phyloP scores from a whole-genome alignment of 2,113 vertebrate species.

The Trematocara marginatum region DNA sequence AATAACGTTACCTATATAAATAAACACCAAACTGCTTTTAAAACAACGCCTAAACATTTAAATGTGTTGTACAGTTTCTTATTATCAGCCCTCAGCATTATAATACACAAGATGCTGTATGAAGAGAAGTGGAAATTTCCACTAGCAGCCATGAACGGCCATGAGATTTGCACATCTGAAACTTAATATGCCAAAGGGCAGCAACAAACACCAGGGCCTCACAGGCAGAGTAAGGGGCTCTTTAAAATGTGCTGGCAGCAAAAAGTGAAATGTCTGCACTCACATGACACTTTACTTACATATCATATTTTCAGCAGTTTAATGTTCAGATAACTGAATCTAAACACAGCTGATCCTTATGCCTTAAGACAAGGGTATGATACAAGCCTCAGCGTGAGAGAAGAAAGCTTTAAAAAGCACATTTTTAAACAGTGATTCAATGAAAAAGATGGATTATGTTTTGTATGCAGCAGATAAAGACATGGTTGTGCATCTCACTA shows the following conservation, averaged over 20 bases:
- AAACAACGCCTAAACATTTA: background rate
- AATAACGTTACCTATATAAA: background rate
- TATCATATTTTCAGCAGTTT: background rate
- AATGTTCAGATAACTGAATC: background rate
- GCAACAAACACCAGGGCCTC: slow-evolving; percentile 58
- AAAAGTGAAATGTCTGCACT: background rate
- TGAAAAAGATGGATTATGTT: background rate
- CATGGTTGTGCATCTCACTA: background rate
- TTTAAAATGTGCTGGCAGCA: slow-evolving; percentile 5
- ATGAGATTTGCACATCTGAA: slow-evolving; percentile 67
- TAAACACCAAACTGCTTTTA: background rate
- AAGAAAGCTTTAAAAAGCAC: background rate
- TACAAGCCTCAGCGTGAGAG: background rate
- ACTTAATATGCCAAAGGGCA: slow-evolving; percentile 68
- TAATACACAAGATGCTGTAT: slow-evolving; percentile 42
- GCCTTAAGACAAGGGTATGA: background rate
- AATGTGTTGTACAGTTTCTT: background rate
- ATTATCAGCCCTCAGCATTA: background rate
- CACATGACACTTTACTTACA: background rate
- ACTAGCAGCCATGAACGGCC: slow-evolving; percentile 48
- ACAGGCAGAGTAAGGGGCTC: slow-evolving; percentile 8
- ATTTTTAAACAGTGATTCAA: background rate
- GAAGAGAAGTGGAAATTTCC: slow-evolving; percentile 76
- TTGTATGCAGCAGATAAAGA: background rate
- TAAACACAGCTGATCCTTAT: background rate